Evolutionary conservation across 2,888 invertebrate species (phyloP), one percentile per base, ranked within the genome.

Genomic region (Keiferia lycopersicella): DNA sequence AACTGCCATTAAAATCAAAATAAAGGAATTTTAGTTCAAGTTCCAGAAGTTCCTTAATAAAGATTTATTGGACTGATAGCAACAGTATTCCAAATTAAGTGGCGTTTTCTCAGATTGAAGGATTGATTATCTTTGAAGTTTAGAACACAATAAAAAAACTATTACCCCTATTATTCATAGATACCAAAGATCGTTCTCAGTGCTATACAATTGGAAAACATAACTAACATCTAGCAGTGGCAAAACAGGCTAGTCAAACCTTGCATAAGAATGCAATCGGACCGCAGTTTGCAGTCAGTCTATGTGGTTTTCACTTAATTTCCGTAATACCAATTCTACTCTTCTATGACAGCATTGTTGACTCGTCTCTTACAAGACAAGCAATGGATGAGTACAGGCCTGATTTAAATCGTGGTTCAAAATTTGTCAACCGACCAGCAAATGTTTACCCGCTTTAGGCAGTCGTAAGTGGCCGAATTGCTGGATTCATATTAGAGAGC

Each of bases 401-500:
- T 14, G 56, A 14, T 53, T 53, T 53, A 20, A 53, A 14, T 22
- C 56, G 56, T 34, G 26, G 34, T 18, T 18, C 4, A 8, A 56
- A 16, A 56, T 56, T 56, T 56, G 56, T 56, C 34, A 34, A 56
- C 26, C n/a, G 56, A 34, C 56, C 16, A 8, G 34, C 56, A n/a
- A 10, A 16, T 56, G 26, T 56, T 56, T 56, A 16, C 16, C 26
- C 56, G n/a, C 56, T 56, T 56, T 56, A 10, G 56, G 26, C 16
- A 34, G 34, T 26, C 14, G 56, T 56, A 56, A 56, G 30, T 56
- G 56, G 34, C 34, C 56, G 34, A 56, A 56, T 16, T n/a, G 7
- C 34, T 14, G 22, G 56, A 26, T n/a, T 56, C 34, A 26, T 26
- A 14, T 14, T 12, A 41, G 14, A n/a, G n/a, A n/a, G n/a, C n/a